Evolutionary conservation across 2,113 vertebrate genomes (phyloP).

Genomic region (Crotalus horridus): DNA sequence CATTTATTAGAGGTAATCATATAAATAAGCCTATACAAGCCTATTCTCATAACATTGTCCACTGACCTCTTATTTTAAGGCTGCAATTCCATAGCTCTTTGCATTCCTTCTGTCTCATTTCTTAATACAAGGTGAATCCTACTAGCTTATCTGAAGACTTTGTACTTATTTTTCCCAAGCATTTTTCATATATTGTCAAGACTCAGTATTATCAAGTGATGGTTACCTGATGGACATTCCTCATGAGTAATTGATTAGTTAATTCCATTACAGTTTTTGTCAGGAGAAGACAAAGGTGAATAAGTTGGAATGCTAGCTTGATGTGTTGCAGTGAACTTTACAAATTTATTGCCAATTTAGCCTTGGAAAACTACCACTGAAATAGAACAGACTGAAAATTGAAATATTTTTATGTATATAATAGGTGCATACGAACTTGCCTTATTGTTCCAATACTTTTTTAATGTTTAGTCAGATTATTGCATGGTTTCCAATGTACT

Average conservation of each 20-base stretch:
- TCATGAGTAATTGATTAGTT: neutral
- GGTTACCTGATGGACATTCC: neutral
- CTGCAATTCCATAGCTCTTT: neutral
- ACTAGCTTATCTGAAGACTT: neutral
- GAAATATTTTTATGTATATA: neutral
- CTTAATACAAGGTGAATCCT: neutral
- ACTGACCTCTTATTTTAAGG: neutral
- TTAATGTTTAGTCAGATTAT: neutral
- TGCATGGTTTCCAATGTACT: neutral
- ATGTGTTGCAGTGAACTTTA: neutral
- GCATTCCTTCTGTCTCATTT: neutral
- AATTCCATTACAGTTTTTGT: neutral
- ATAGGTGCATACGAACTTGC: neutral
- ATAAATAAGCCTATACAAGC: neutral
- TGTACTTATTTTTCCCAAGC: neutral
- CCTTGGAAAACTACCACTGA: neutral
- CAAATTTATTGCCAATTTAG: neutral
- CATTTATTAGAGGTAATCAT: neutral
- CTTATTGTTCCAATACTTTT: neutral
- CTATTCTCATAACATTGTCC: neutral
- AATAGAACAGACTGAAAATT: neutral
- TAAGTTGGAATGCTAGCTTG: neutral
- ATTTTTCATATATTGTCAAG: neutral
- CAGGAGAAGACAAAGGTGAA: neutral
- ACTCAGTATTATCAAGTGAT: neutral